Evolutionary conservation across 2,797 vertebrate species (phyloP).

Genomic region (Oreortyx pictus): DNA sequence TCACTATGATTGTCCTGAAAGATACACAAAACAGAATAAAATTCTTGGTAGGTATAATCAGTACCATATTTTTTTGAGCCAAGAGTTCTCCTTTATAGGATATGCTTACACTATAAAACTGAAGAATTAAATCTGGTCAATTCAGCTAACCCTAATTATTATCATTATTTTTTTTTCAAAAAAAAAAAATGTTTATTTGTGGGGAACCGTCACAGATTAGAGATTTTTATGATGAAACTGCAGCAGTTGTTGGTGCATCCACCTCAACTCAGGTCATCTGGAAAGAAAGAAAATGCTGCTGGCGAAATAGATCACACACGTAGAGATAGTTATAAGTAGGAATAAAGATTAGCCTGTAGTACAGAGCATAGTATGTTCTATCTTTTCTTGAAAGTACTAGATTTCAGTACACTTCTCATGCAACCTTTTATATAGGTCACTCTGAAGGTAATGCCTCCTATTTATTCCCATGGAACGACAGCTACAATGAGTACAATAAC

Average conservation of each 20-base stretch:
- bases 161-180: too few relatives aligned
- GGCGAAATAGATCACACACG: not conserved
- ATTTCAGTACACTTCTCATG: not conserved
- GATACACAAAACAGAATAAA: not conserved
- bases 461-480: too few relatives aligned
- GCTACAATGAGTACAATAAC: too few relatives aligned
- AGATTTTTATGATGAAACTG: not conserved
- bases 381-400: not conserved
- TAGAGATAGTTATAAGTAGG: not conserved
- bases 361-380: not conserved
- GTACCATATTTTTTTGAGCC: not conserved
- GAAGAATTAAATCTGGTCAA: not conserved
- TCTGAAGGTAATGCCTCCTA: too few relatives aligned
- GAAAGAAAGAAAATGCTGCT: not conserved
- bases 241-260: not conserved
- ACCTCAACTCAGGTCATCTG: not conserved
- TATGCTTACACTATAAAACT: not conserved
- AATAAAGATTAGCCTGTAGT: not conserved
- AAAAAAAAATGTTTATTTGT: not conserved
- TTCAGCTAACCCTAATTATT: not conserved
- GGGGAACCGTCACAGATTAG: too few relatives aligned
- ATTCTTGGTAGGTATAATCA: not conserved
- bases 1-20: not conserved
- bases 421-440: too few relatives aligned
- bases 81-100: not conserved